Evolutionary conservation across 2,113 vertebrate species (phyloP), one percentile per base, ranked within the genome.

Genomic region (Nothobranchius kuhntae): DNA sequence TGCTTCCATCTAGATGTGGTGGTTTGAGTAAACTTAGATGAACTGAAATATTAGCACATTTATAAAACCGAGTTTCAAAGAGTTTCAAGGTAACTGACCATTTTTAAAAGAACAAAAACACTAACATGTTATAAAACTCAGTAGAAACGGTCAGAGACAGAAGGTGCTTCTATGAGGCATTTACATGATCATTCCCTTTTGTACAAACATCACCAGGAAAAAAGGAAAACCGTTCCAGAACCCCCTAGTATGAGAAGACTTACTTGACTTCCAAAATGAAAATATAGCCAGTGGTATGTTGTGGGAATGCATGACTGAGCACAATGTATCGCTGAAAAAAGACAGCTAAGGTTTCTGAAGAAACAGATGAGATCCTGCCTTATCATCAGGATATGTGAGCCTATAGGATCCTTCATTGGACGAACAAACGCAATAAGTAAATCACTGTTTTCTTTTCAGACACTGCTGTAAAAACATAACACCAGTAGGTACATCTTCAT

Each of bases 261-360:
- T 48, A 7, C 12, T 45, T 62, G 26, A 26, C 40, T 63, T 62
- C 36, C n/a, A 40, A 45, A 42, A 13, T 56, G 11, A 51, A 14
- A 63, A 47, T 21, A 63, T 10, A 13, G 7, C 11, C 15, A 53
- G 6, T 53, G 53, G 35, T 61, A 17, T 61, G 38, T 21, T 53
- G 35, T 12, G 9, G 38, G 64, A 74, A 67, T 61, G 57, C 51
- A 51, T 67, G 71, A 74, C 71, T 24, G 30, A 36, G 44, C 35
- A n/a, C 50, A 36, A 55, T 42, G 15, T 52, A 45, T 30, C 13
- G 17, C 26, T 36, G n/a, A 56, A 36, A 47, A 58, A 46, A 38
- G 17, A 2, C 14, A 53, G 14, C 11, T 10, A 15, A 9, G 6
- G 53, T 42, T 24, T 67, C 51, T 68, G 45, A 15, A 55, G 26